Base-by-base conservation (phyloP, 2,113 vertebrate genomes). In the Gadus macrocephalus region DNA sequence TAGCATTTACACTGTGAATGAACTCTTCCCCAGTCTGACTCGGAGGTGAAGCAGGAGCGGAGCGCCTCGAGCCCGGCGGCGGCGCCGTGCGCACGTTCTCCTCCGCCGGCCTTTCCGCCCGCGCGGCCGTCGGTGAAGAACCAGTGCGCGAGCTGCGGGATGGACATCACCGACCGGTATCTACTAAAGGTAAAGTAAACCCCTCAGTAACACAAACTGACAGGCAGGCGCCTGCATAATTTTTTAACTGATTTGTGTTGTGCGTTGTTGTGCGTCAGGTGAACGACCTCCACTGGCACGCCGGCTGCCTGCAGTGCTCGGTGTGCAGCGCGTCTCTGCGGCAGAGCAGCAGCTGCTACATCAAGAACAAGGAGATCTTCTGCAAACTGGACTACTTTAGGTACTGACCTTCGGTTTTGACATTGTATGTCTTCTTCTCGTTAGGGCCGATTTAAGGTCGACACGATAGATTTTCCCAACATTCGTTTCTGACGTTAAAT, bases 321-420 rank as follows among this genome's bases (percentile, higher is more conserved):
- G 95, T 97, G 67, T 98, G 96, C 88, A 93, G 94, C 73, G 92
- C 92, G 15, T 93, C 94, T 69, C 92, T 98, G 86, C 92, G 93
- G 74, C 94, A 95, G 75, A 94, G 96, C 82, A 93, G 88, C 92
- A 98, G 94, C 91, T 98, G 96, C 93, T 98, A 96, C 91, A 94
- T 98, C 38, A 95, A 96, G 93, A 96, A 98, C 91, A 94, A 95
- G 86, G 94, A 96, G 76, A 94, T 96, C 83, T 98, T 93, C 91
- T 98, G 96, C 91, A 98, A 97, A 88, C 90, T 94, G 90, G 95
- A 98, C 90, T 98, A 98, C 82, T 95, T 95, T 93, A 98, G 95
- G 96, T 97, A 92, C 78, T 53, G 62, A 8, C 22, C 20, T 67
- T 67, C 15, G 16, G 6, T 19, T 58, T 25, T 67, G 22, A 27